These are phyloP conservation scores for Nyleta sp. DNA, from an alignment of 2,888 invertebrate genomes.

Conservation along the genomic window DNA sequence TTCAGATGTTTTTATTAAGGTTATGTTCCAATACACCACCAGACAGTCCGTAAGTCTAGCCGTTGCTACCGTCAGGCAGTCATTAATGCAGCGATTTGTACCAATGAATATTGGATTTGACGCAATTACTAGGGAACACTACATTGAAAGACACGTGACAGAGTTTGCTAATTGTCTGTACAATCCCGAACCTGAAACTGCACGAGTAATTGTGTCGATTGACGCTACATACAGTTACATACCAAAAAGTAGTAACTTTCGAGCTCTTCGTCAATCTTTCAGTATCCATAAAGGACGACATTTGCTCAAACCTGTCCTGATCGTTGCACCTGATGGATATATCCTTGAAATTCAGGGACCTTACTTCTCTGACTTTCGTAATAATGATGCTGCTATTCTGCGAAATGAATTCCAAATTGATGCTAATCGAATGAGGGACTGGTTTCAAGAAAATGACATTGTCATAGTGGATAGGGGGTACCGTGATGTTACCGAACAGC, in stretches of 20 bases:
- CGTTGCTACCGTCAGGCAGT: constrained; percentile 14
- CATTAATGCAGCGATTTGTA: constrained; percentile 52
- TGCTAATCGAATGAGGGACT: constrained; percentile 30
- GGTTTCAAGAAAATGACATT: constrained; percentile 50
- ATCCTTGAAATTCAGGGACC: constrained; percentile 55
- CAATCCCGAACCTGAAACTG: constrained; percentile 49
- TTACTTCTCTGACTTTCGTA: constrained; percentile 55
- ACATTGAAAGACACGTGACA: constrained; percentile 42
- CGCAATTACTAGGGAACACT: constrained; percentile 46
- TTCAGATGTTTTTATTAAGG: constrained; percentile 32
- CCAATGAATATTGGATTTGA: constrained; percentile 55
- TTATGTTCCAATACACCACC: constrained; percentile 19
- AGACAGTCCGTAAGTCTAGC: constrained; percentile 3
- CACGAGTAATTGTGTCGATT: constrained; percentile 40
- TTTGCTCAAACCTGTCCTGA: constrained; percentile 49
- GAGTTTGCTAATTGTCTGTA: constrained; percentile 54
- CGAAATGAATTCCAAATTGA: constrained; percentile 29
- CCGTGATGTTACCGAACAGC: too few species aligned
- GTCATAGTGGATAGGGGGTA: constrained; percentile 55
- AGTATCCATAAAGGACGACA: constrained; percentile 18
- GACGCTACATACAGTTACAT: constrained; percentile 58
- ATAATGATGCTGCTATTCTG: constrained; percentile 43
- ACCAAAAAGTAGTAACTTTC: constrained; percentile 38
- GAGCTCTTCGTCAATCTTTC: constrained; percentile 27
- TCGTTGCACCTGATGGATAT: constrained; percentile 60